Base-by-base conservation (phyloP, 2,888 invertebrate species). In the Clanis bilineata region DNA sequence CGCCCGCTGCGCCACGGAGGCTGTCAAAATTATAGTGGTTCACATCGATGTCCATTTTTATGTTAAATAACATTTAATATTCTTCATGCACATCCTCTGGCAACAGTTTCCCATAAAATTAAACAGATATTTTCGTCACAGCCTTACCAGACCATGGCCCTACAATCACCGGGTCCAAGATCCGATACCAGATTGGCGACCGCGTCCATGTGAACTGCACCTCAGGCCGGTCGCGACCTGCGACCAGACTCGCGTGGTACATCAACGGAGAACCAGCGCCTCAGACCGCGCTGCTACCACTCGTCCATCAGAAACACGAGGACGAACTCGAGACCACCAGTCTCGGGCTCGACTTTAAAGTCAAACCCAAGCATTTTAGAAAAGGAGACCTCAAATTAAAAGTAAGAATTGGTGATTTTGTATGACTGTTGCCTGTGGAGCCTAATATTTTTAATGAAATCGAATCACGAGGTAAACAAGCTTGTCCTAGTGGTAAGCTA, bases 351-450 rank as follows among this genome's bases (percentile, higher is more conserved):
- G 96, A 97, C 87, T 97, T 97, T 86, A 94, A 95, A 82, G 96
- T 96, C 71, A 95, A 95, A 75, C 94, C 93, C 71, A 95, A 95
- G 85, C 96, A 97, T 92, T 97, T 97, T 93, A 95, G 95, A 82
- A 94, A 94, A 76, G 96, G 97, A 80, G 96, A 97, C 88, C 94
- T 97, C 93, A 97, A 97, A 88, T 93, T 97, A 76, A 97, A 97
- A 93, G 94, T 94, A 73, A 79, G 84, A 77, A 25, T 3, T n/a
- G n/a, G n/a, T n/a, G n/a, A n/a, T n/a, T n/a, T n/a, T n/a, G n/a
- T n/a, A n/a, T n/a, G n/a, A n/a, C n/a, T n/a, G n/a, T n/a, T n/a
- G n/a, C n/a, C n/a, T n/a, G n/a, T n/a, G n/a, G n/a, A n/a, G n/a
- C n/a, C n/a, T n/a, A n/a, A n/a, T n/a, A n/a, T n/a, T n/a, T n/a